phyloP scores from a whole-genome alignment of 2,797 vertebrate genomes.

The Sarcophilus harrisii region DNA sequence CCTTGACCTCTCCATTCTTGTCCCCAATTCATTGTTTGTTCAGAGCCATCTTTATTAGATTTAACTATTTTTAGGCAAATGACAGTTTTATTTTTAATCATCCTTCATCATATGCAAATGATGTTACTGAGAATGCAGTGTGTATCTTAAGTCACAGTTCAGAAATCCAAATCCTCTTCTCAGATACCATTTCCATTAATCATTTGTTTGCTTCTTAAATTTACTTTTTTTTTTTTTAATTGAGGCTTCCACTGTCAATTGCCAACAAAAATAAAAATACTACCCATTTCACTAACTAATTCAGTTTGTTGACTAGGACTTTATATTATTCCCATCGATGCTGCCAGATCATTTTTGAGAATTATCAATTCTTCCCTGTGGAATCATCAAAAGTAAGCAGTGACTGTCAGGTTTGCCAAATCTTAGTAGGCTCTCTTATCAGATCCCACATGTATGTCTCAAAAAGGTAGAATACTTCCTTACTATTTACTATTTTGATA shows the following conservation, averaged over 20 bases:
- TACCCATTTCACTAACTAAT: background rate
- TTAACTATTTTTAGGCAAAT: background rate
- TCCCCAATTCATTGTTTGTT: background rate
- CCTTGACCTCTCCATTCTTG: background rate
- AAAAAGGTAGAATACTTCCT: background rate
- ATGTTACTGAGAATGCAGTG: background rate
- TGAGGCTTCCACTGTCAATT: background rate
- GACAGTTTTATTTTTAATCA: background rate
- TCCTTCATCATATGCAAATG: background rate
- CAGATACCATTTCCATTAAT: background rate
- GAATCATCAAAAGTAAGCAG: background rate
- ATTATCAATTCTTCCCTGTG: background rate
- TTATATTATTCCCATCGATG: background rate
- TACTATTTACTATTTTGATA: background rate
- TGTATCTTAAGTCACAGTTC: background rate
- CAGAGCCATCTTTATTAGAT: background rate
- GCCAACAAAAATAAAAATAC: background rate
- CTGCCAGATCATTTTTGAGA: background rate
- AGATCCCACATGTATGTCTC: background rate
- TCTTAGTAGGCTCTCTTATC: background rate
- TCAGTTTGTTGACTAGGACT: background rate
- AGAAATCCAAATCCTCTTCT: background rate
- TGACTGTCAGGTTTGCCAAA: background rate
- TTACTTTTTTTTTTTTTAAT: background rate
- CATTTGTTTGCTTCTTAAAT: background rate